phyloP scores from a whole-genome alignment of 2,113 vertebrate species.

The Castor canadensis region DNA sequence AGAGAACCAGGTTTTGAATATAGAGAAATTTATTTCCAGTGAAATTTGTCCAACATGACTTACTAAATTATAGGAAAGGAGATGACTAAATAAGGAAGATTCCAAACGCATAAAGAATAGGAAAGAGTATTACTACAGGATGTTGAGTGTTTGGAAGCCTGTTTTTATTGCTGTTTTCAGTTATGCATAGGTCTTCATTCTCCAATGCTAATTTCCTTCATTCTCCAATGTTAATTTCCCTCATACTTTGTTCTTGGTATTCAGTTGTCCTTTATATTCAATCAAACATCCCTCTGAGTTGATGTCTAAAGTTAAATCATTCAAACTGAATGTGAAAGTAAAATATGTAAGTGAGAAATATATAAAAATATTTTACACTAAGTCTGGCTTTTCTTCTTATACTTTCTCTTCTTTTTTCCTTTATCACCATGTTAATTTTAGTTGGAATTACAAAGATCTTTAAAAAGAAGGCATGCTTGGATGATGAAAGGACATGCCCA shows the following conservation, averaged over 20 bases:
- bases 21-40: background rate
- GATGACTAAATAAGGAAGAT: background rate
- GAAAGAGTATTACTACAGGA: background rate
- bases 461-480: background rate
- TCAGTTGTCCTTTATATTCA: background rate
- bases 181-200: background rate
- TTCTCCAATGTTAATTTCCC: background rate
- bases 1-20: background rate
- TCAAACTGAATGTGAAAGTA: background rate
- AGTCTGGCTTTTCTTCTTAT: background rate
- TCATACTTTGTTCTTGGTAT: background rate
- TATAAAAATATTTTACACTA: background rate
- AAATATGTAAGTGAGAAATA: background rate
- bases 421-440: conserved; percentile 42
- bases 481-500: background rate
- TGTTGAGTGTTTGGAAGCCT: background rate
- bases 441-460: background rate
- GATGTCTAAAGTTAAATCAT: background rate
- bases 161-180: background rate
- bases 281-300: background rate
- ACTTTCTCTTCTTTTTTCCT: background rate
- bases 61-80: background rate
- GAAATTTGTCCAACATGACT: background rate
- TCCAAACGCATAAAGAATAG: background rate
- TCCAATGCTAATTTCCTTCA: background rate